These are phyloP conservation scores for Neodon shergylaensis DNA, from an alignment of 2,113 vertebrate species.

Conservation along the genomic window DNA sequence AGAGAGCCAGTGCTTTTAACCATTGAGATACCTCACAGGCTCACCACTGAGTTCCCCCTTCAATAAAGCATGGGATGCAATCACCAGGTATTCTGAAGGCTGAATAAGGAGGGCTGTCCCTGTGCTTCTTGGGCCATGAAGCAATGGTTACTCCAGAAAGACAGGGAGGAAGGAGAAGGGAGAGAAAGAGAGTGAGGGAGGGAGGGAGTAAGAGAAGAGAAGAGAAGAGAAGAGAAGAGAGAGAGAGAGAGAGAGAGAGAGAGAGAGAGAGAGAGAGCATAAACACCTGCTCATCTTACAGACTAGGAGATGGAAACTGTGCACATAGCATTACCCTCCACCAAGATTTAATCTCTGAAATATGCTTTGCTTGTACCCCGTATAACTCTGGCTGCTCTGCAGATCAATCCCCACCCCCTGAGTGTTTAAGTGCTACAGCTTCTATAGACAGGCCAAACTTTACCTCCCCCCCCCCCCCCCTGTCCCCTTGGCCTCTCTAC, in stretches of 20 bases:
- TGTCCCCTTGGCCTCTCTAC: too few relatives aligned
- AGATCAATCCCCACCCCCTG: rapidly evolving
- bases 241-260: neutral
- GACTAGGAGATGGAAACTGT: rapidly evolving
- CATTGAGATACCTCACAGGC: too few relatives aligned
- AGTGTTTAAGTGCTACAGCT: too few relatives aligned
- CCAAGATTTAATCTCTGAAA: rapidly evolving
- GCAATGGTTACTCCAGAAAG: neutral
- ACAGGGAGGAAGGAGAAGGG: rapidly evolving
- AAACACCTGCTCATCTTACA: neutral
- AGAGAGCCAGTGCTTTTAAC: neutral
- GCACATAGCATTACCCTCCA: neutral
- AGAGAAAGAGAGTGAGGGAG: too few relatives aligned
- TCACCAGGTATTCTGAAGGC: neutral
- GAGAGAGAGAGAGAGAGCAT: too few relatives aligned
- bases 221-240: neutral
- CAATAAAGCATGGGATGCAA: neutral
- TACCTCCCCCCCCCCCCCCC: neutral
- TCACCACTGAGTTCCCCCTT: neutral
- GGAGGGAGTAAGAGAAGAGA: neutral
- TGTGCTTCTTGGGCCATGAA: neutral
- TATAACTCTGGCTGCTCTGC: neutral
- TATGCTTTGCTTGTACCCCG: neutral
- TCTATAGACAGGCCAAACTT: neutral
- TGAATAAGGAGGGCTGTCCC: neutral